Evolutionary conservation across 2,888 invertebrate genomes (phyloP), one percentile per base, ranked within the genome.

Genomic region (Thecophora atra): DNA sequence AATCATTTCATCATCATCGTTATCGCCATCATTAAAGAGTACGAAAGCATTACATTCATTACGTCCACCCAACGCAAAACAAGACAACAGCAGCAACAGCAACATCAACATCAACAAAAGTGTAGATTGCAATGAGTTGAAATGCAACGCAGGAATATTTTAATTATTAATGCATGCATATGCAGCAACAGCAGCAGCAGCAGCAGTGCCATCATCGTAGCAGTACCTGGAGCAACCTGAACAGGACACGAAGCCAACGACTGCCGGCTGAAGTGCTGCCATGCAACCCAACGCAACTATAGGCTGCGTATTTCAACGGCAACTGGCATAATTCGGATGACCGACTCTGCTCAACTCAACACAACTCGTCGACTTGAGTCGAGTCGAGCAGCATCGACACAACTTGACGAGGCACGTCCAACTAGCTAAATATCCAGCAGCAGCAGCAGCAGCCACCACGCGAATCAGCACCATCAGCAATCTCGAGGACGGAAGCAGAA

Each of bases 131-230:
- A 72, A 75, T 69, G 75, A 73, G 75, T 77, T 75, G 73, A 76
- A 77, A 79, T 78, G 76, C 78, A 78, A 76, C 74, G 78, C 78
- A 78, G 73, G 76, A 79, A 81, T 81, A 81, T 81, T 81, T 81
- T 78, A 81, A 81, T 80, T 79, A 81, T 81, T 81, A 81, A 81
- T 81, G 79, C 77, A 79, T 75, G 75, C 74, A 76, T 74, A 76
- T 76, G 74, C 51, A 70, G 24, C 26, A 47, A 37, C n/a, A 70
- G 52, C 65, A 67, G 51, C 37, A 70, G 7, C 19, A 64, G 42
- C 72, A 67, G 63, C 73, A 73, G 65, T 72, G 69, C 73, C 74
- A 72, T 74, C 73, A n/a, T 47, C 72, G 72, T 73, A 67, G 28
- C 44, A 63, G 54, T 62, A 72, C 58, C 52, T 67, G 54, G 42